Conservation (phyloP, 2,797 vertebrate species). For the Nannoperca australis region DNA sequence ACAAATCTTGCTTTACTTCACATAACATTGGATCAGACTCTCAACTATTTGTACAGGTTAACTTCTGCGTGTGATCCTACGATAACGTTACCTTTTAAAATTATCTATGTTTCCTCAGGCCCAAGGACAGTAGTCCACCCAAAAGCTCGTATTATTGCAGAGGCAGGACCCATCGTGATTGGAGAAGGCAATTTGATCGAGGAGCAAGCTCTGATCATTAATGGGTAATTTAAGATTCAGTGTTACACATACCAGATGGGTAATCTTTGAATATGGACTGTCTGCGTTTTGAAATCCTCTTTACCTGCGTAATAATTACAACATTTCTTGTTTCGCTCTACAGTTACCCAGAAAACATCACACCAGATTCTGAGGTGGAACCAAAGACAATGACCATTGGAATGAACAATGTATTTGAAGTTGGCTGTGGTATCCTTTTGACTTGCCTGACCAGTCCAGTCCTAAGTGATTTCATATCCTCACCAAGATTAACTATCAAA, state of each 20-base stretch:
- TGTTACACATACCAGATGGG: not conserved
- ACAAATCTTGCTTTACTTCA: not conserved
- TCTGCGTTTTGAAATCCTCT: not conserved
- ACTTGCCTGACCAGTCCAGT: not conserved
- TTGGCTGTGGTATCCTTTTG: slow-evolving; percentile 94
- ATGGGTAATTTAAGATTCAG: slow-evolving; percentile 82
- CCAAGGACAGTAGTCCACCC: slow-evolving; percentile 96
- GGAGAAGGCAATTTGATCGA: slow-evolving; percentile 98
- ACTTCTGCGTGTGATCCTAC: not conserved
- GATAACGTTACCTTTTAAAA: not conserved
- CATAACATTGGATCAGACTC: not conserved
- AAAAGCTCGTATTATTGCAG: slow-evolving; percentile 96
- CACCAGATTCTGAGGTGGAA: slow-evolving; percentile 89
- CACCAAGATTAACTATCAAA: not conserved
- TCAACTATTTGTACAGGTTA: not conserved
- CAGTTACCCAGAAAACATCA: slow-evolving; percentile 95
- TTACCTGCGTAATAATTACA: not conserved
- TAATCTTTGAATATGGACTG: not conserved
- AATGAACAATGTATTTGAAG: slow-evolving; percentile 98
- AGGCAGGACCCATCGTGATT: slow-evolving; percentile 96
- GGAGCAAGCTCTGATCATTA: slow-evolving; percentile 96
- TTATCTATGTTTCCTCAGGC: slow-evolving; percentile 77
- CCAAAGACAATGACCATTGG: slow-evolving; percentile 96
- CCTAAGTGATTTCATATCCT: not conserved
- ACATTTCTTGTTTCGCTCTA: not conserved